Percentiles rank a stretch among this genome's conserved stretches.
Conservation (phyloP, 2,888 invertebrate genomes). For the Melanotus villosus region DNA sequence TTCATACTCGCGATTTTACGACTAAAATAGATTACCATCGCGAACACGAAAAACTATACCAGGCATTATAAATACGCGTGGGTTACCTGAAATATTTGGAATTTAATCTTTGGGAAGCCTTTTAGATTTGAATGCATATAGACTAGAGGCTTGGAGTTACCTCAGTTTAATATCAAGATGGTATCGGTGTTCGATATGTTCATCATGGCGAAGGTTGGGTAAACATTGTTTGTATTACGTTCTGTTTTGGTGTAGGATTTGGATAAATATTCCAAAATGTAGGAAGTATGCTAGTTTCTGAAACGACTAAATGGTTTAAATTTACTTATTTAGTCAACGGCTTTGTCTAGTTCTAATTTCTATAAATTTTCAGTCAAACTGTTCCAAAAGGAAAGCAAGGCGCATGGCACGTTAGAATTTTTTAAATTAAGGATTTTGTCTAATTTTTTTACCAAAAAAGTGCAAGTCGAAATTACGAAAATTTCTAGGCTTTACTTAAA, state of each 20-base stretch:
- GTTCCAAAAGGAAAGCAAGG: too few species aligned
- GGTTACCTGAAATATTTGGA: too few species aligned
- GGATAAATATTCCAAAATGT: neutral
- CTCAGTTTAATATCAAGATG: constrained; percentile 1
- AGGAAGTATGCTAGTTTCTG: neutral
- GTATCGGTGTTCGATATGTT: neutral
- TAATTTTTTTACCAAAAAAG: too few species aligned
- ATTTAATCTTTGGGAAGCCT: neutral
- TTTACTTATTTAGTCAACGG: too few species aligned
- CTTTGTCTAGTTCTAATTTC: too few species aligned
- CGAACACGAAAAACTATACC: constrained; percentile 17
- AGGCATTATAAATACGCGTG: too few species aligned
- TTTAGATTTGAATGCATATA: neutral
- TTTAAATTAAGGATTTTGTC: too few species aligned
- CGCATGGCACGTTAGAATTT: too few species aligned
- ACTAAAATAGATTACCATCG: constrained; percentile 14
- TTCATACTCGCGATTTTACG: constrained; percentile 9
- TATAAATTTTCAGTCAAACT: too few species aligned
- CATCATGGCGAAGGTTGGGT: constrained; percentile 8
- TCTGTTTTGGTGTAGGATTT: neutral
- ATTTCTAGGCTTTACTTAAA: too few species aligned
- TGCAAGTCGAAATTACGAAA: too few species aligned
- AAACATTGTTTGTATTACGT: constrained; percentile 9
- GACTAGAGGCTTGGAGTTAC: neutral
- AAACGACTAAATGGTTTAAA: too few species aligned